These are phyloP conservation scores for Anguilla megastoma DNA, from an alignment of 2,797 vertebrate genomes.

Conservation along the genomic window DNA sequence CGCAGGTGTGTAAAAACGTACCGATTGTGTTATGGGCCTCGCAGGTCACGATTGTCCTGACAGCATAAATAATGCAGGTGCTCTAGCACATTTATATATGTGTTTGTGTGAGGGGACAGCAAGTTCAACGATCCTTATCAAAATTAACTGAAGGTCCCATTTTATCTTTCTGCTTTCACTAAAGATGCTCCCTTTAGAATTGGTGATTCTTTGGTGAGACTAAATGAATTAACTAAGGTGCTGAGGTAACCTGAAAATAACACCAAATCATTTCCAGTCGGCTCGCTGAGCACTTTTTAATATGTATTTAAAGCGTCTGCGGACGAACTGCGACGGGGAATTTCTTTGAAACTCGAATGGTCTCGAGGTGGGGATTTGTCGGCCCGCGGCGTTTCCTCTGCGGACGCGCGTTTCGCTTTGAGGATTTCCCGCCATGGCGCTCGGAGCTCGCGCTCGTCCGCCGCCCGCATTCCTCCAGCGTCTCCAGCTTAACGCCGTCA, in stretches of 20 bases:
- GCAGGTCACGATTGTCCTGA: neutral
- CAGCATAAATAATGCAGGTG: neutral
- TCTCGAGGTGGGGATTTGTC: constrained; percentile 32
- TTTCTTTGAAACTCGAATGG: neutral
- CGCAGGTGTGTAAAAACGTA: neutral
- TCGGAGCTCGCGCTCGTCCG: neutral
- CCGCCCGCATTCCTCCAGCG: neutral
- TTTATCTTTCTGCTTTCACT: no score
- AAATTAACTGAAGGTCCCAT: neutral
- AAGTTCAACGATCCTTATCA: neutral
- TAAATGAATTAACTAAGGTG: neutral
- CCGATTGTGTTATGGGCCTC: neutral
- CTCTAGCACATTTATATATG: neutral
- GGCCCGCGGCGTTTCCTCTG: constrained; percentile 13
- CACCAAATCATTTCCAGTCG: neutral
- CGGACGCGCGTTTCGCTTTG: constrained; percentile 18
- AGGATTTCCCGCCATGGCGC: constrained; percentile 30
- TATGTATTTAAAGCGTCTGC: neutral
- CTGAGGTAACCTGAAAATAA: neutral
- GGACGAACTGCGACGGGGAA: neutral
- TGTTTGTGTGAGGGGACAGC: neutral
- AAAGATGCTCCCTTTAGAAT: neutral
- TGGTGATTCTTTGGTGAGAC: neutral
- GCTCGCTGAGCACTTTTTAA: neutral
- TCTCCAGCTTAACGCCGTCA: constrained; percentile 20